phyloP scores from a whole-genome alignment of 1,140 invertebrate species.

The Drosophila micromelanica region DNA sequence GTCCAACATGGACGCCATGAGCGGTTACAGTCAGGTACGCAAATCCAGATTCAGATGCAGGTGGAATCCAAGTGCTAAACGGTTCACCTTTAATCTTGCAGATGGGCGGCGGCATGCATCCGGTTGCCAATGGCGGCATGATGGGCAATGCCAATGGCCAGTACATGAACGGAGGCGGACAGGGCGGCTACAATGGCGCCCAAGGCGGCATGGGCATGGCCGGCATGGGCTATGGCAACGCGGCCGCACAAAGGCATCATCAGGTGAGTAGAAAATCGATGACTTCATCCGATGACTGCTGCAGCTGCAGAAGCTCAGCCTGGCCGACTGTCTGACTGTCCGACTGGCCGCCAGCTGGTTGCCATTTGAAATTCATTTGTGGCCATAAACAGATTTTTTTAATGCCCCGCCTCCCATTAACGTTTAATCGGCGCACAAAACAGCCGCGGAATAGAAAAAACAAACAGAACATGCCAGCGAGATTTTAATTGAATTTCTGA shows the following conservation, averaged over 20 bases:
- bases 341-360: conserved; percentile 40
- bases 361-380: conserved; percentile 49
- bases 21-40: conserved; percentile 80
- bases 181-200: conserved; percentile 72
- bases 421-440: conserved; percentile 29
- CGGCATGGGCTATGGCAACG: conserved; percentile 80
- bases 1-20: conserved; percentile 81
- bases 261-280: conserved; percentile 66
- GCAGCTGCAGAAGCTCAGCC: neutral
- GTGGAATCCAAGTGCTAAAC: neutral
- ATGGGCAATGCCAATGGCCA: conserved; percentile 81
- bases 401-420: conserved; percentile 20
- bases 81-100: conserved; percentile 21
- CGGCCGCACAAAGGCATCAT: conserved; percentile 77
- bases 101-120: conserved; percentile 80
- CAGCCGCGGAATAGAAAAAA: neutral
- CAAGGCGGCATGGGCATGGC: conserved; percentile 79
- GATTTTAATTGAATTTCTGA: conserved; percentile 26
- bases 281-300: conserved; percentile 39
- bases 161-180: conserved; percentile 73
- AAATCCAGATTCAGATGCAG: too few species aligned
- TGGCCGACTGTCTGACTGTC: too few species aligned
- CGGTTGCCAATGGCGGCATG: conserved; percentile 68
- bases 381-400: conserved; percentile 51
- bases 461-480: conserved; percentile 13